These are phyloP conservation scores for Bedellia somnulentella DNA, from an alignment of 2,888 invertebrate species.

Conservation along the genomic window DNA sequence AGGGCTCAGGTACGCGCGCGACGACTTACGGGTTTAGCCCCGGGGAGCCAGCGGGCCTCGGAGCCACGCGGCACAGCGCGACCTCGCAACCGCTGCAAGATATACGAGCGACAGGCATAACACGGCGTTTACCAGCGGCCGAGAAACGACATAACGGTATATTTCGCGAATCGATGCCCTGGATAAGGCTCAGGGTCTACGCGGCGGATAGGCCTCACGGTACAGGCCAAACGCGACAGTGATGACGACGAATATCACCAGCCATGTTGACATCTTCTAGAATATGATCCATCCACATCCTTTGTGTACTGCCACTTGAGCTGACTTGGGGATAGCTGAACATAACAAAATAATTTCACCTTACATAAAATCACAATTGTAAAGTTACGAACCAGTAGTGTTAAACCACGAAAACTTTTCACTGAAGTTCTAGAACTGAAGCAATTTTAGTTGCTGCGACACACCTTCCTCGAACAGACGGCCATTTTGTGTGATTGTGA, in stretches of 20 bases:
- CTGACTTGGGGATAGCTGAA: conserved; percentile 25
- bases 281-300: no score
- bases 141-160: conserved; percentile 24
- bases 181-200: conserved; percentile 44
- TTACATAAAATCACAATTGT: conserved; percentile 49
- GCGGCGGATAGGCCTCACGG: conserved; percentile 42
- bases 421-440: conserved; percentile 45
- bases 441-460: conserved; percentile 36
- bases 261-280: no score
- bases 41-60: conserved; percentile 15
- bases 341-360: conserved; percentile 47
- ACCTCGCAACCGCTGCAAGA: conserved; percentile 49
- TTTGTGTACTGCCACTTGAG: no score
- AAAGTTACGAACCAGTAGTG: conserved; percentile 57
- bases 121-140: conserved; percentile 35
- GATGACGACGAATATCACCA: conserved; percentile 6
- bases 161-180: conserved; percentile 28
- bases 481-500: conserved; percentile 56
- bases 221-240: conserved; percentile 38
- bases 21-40: no score
- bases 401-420: conserved; percentile 49
- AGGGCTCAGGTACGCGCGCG: background rate
- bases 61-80: conserved; percentile 45
- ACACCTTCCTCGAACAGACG: conserved; percentile 46
- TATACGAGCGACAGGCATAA: no score